Evolutionary conservation across 2,797 vertebrate species (phyloP).

Genomic region (Hipposideros larvatus): DNA sequence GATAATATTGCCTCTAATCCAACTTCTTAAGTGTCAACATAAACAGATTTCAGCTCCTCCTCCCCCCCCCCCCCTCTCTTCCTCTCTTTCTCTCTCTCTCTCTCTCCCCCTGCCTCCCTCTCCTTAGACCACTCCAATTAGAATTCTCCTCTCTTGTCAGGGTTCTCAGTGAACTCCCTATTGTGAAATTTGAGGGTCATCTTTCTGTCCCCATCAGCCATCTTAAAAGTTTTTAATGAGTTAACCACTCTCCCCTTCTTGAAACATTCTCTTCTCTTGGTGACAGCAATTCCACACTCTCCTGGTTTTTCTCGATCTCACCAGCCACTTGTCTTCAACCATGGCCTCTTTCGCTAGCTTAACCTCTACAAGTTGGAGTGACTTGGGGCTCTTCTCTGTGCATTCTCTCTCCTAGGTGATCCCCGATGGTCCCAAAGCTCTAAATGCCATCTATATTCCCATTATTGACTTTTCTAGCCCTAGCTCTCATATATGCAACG

Average conservation of each 20-base stretch:
- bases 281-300: neutral
- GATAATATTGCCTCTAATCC: neutral
- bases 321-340: neutral
- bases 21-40: neutral
- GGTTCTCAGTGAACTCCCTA: neutral
- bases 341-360: neutral
- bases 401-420: neutral
- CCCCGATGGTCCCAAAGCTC: neutral
- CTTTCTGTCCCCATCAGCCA: neutral
- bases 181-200: neutral
- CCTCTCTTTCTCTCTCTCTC: neutral
- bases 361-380: neutral
- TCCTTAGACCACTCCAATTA: neutral
- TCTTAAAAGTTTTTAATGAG: neutral
- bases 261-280: neutral
- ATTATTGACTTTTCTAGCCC: neutral
- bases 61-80: no score
- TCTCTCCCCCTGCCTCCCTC: no score
- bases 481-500: neutral
- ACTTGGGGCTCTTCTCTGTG: neutral
- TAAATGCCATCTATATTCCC: neutral
- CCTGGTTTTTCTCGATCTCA: neutral
- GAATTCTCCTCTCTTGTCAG: neutral
- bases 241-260: neutral
- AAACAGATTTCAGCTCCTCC: neutral